phyloP scores from a whole-genome alignment of 1,140 invertebrate genomes.

The Drosophila tani region DNA sequence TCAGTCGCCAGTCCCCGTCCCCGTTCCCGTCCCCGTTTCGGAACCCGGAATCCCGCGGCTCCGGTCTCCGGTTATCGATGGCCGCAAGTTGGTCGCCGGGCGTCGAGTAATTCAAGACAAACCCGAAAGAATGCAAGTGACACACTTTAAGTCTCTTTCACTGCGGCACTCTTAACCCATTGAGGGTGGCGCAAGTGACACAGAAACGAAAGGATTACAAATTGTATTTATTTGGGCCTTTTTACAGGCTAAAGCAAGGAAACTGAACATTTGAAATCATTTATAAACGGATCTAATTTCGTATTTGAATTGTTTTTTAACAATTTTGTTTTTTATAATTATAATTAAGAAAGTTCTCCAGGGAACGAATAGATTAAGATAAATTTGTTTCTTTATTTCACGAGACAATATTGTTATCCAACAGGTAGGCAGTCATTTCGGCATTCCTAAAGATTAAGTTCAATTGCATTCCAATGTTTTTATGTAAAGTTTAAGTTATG shows the following conservation, averaged over 20 bases:
- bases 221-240: not conserved
- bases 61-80: constrained; percentile 6
- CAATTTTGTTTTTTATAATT: no score
- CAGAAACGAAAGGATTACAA: not conserved
- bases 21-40: not conserved
- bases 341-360: no score
- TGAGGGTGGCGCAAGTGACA: constrained; percentile 12
- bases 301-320: not conserved
- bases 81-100: not conserved
- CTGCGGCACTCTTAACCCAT: constrained; percentile 43
- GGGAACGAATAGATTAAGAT: no score
- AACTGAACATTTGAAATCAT: not conserved
- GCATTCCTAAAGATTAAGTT: not conserved
- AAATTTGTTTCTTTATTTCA: no score
- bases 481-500: not conserved
- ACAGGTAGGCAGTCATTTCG: no score
- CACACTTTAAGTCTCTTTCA: constrained; percentile 59
- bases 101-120: constrained; percentile 52
- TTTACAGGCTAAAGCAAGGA: no score
- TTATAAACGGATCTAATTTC: not conserved
- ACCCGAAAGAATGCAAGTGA: constrained; percentile 69
- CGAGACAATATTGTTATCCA: no score
- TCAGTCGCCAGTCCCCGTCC: constrained; percentile 45
- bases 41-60: constrained; percentile 22
- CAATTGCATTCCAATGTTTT: not conserved